phyloP scores from a whole-genome alignment of 2,113 vertebrate species.

The Shinisaurus crocodilurus region DNA sequence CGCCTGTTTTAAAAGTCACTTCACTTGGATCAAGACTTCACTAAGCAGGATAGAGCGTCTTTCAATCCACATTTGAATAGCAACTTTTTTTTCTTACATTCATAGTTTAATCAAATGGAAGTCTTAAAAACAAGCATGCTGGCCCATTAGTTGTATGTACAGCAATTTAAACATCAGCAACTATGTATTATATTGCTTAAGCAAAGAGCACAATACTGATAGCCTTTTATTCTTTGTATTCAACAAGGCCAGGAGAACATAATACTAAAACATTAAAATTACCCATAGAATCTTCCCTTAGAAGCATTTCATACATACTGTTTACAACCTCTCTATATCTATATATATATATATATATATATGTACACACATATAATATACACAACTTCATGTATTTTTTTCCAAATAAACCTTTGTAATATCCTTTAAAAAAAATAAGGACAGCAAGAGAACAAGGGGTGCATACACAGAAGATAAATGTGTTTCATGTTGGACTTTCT shows the following conservation, averaged over 20 bases:
- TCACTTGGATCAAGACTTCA: slow-evolving; percentile 72
- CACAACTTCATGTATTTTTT: slow-evolving; percentile 79
- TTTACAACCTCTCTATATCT: slow-evolving; percentile 65
- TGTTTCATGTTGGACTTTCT: slow-evolving; percentile 71
- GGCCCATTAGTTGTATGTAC: slow-evolving; percentile 80
- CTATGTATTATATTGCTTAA: slow-evolving; percentile 78
- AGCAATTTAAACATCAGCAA: slow-evolving; percentile 80
- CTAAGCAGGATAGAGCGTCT: slow-evolving; percentile 74
- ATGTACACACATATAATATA: slow-evolving; percentile 86
- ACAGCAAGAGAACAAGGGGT: slow-evolving; percentile 75
- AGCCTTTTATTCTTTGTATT: slow-evolving; percentile 74
- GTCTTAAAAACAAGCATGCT: slow-evolving; percentile 84
- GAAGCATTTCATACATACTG: slow-evolving; percentile 84
- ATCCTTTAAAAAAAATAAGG: slow-evolving; percentile 78
- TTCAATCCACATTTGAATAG: slow-evolving; percentile 83
- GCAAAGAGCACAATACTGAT: slow-evolving; percentile 79
- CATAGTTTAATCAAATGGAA: slow-evolving; percentile 82
- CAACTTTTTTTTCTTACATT: slow-evolving; percentile 78
- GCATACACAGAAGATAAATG: slow-evolving; percentile 77
- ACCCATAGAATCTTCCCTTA: slow-evolving; percentile 78
- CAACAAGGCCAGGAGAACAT: slow-evolving; percentile 74
- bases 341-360: slow-evolving; percentile 70
- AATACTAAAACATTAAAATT: slow-evolving; percentile 84
- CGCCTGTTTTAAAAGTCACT: slow-evolving; percentile 72
- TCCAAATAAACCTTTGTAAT: slow-evolving; percentile 82